Evolutionary conservation across 1,140 invertebrate species (phyloP).

Genomic region (Lucilia sericata): DNA sequence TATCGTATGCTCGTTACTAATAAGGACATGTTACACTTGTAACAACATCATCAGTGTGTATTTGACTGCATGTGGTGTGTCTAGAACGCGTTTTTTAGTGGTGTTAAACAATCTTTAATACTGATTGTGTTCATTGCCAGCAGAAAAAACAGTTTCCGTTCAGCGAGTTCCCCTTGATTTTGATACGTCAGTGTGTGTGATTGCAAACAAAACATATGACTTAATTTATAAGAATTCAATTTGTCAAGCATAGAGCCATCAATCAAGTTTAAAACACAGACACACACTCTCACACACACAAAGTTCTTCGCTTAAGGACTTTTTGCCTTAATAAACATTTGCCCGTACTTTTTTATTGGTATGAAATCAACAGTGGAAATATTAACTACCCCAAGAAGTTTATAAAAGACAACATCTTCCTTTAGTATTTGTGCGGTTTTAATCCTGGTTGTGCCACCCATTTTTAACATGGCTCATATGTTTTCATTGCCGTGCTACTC

Average conservation of each 20-base stretch:
- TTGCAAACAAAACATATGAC: slow-evolving; percentile 21
- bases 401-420: neutral
- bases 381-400: neutral
- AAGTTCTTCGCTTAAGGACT: neutral
- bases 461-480: neutral
- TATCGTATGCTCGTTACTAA: neutral
- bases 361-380: neutral
- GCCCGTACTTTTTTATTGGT: too few relatives aligned
- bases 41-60: neutral
- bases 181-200: neutral
- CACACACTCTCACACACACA: neutral
- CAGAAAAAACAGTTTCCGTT: too few relatives aligned
- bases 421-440: too few relatives aligned
- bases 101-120: slow-evolving; percentile 4
- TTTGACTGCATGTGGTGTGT: too few relatives aligned
- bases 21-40: neutral
- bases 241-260: slow-evolving; percentile 40
- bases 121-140: neutral
- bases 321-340: too few relatives aligned
- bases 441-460: neutral
- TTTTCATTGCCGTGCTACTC: neutral
- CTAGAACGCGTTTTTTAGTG: neutral
- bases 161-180: neutral
- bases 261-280: slow-evolving; percentile 24
- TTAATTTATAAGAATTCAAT: slow-evolving; percentile 46